phyloP scores from a whole-genome alignment of 2,113 vertebrate genomes.

The Tyto alba region DNA sequence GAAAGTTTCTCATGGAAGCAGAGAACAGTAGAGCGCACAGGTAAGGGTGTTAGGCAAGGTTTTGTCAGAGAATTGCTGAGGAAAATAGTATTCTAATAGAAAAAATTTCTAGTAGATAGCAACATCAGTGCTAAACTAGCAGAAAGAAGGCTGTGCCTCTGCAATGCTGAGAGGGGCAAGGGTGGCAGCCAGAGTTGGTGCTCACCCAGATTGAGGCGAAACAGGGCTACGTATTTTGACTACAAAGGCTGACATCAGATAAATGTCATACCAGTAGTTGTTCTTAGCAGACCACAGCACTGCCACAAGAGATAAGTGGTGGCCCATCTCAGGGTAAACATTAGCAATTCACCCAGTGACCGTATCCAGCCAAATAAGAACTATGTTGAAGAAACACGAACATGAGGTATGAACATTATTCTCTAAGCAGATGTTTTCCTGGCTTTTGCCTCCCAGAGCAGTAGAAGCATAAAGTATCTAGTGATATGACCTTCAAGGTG shows the following conservation, averaged over 20 bases:
- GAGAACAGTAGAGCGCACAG: background rate
- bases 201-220: background rate
- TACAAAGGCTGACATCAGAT: background rate
- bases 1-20: background rate
- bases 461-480: background rate
- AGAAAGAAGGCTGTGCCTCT: background rate
- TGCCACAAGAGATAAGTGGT: background rate
- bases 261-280: background rate
- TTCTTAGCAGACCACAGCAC: background rate
- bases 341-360: background rate
- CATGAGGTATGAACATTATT: fast-evolving
- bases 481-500: background rate
- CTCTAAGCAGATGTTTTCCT: background rate
- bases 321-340: background rate
- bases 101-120: background rate
- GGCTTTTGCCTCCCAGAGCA: background rate
- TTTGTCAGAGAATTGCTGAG: background rate
- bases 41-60: background rate
- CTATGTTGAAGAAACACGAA: fast-evolving
- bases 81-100: background rate
- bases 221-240: background rate
- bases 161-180: background rate
- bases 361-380: background rate
- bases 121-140: background rate
- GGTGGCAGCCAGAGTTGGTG: background rate